These are phyloP conservation scores for Eretmocerus hayati DNA, from an alignment of 2,888 invertebrate genomes.

Conservation along the genomic window DNA sequence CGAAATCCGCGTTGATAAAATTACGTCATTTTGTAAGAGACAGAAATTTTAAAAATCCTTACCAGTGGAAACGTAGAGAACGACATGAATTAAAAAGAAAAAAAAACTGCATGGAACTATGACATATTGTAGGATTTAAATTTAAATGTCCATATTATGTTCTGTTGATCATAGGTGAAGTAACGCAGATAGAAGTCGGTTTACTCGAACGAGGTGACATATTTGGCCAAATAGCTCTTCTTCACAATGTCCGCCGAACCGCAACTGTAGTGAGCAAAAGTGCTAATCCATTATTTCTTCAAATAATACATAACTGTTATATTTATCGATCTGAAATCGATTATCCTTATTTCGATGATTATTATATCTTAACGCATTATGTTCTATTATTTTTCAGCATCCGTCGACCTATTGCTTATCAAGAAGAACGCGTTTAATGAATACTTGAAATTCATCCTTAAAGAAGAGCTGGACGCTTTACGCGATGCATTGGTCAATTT, in stretches of 20 bases:
- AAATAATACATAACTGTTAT: too few species aligned
- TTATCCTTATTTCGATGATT: too few species aligned
- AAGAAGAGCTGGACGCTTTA: constrained; percentile 58
- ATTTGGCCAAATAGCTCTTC: constrained; percentile 61
- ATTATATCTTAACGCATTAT: too few species aligned
- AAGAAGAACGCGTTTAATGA: constrained; percentile 58
- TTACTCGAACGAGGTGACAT: constrained; percentile 54
- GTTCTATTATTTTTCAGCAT: constrained; percentile 45
- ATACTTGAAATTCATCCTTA: constrained; percentile 54
- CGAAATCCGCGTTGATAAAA: too few species aligned
- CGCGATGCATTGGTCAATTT: constrained; percentile 55
- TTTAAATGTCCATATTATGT: too few species aligned
- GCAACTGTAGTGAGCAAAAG: constrained; percentile 54
- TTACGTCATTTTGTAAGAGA: too few species aligned
- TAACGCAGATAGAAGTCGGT: constrained; percentile 45
- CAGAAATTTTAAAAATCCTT: too few species aligned
- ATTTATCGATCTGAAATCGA: too few species aligned
- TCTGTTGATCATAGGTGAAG: constrained; percentile 34
- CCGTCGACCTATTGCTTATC: constrained; percentile 58
- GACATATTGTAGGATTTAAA: too few species aligned
- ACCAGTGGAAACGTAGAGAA: too few species aligned
- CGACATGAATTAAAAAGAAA: too few species aligned
- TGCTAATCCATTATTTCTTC: constrained; percentile 18
- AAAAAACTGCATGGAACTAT: too few species aligned
- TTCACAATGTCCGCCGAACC: constrained; percentile 56